Conservation (phyloP, 2,113 vertebrate genomes). For the Alligator sinensis region DNA sequence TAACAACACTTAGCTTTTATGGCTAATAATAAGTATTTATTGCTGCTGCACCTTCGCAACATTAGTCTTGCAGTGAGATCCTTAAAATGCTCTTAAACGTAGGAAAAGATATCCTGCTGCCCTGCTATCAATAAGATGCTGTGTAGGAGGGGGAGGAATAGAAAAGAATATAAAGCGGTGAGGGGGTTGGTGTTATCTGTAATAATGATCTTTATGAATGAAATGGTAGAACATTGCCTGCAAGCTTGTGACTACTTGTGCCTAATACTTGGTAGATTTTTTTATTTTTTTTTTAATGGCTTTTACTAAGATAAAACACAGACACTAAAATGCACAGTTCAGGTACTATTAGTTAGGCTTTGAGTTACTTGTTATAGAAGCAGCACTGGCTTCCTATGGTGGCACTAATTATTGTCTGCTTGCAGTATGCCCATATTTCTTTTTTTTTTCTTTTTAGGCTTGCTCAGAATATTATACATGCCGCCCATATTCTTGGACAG, state of each 20-base stretch:
- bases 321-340: neutral
- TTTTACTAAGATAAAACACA: neutral
- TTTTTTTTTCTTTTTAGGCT: neutral
- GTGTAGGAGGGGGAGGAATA: neutral
- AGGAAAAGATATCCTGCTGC: neutral
- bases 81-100: neutral
- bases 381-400: neutral
- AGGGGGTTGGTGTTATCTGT: neutral
- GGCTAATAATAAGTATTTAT: conserved; percentile 46
- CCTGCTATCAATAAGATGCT: neutral
- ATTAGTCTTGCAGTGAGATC: neutral
- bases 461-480: conserved; percentile 43
- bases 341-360: neutral
- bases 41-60: neutral
- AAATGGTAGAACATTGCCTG: neutral
- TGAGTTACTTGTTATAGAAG: conserved; percentile 2
- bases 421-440: neutral
- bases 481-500: conserved; percentile 30
- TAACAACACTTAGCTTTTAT: conserved; percentile 33
- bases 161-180: neutral
- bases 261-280: neutral
- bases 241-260: neutral
- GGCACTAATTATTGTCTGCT: conserved; percentile 7
- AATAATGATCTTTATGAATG: neutral
- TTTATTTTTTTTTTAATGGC: too few relatives aligned